Conservation (phyloP, 2,113 vertebrate species). For the Seriola aureovittata region DNA sequence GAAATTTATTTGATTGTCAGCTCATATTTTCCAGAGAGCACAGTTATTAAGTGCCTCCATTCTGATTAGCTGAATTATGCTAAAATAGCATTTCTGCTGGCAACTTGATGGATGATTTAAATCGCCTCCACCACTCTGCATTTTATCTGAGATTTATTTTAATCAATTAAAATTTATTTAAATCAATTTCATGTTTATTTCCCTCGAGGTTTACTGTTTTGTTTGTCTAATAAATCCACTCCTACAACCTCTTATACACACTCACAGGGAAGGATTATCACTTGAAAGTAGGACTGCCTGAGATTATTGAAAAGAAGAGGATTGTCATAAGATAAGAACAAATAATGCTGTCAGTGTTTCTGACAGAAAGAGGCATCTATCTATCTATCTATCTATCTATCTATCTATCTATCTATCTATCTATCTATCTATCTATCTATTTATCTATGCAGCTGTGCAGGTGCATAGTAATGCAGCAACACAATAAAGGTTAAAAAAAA, state of each 20-base stretch:
- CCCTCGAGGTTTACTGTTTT: conserved; percentile 65
- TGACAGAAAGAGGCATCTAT: neutral
- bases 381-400: neutral
- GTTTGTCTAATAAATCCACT: conserved; percentile 70
- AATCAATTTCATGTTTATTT: conserved; percentile 73
- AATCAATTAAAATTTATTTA: conserved; percentile 74
- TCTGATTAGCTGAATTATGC: conserved; percentile 68
- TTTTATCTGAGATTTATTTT: conserved; percentile 66
- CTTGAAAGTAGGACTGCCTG: conserved; percentile 26
- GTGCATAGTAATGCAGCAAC: too few relatives aligned
- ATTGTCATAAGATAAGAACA: neutral
- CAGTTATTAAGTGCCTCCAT: conserved; percentile 56
- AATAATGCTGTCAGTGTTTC: neutral
- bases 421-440: neutral
- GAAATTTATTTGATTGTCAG: conserved; percentile 55
- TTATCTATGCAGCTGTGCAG: neutral
- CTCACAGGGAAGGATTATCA: conserved; percentile 40
- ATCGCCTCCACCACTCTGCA: conserved; percentile 38
- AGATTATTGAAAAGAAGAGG: conserved; percentile 17
- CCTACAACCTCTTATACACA: conserved; percentile 40
- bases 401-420: too few relatives aligned
- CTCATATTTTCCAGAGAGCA: conserved; percentile 36
- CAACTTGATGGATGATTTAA: conserved; percentile 66
- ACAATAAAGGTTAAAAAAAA: too few relatives aligned
- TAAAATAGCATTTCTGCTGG: conserved; percentile 67